phyloP scores from a whole-genome alignment of 2,888 invertebrate species.

The Drosophila nr. perissopoda region DNA sequence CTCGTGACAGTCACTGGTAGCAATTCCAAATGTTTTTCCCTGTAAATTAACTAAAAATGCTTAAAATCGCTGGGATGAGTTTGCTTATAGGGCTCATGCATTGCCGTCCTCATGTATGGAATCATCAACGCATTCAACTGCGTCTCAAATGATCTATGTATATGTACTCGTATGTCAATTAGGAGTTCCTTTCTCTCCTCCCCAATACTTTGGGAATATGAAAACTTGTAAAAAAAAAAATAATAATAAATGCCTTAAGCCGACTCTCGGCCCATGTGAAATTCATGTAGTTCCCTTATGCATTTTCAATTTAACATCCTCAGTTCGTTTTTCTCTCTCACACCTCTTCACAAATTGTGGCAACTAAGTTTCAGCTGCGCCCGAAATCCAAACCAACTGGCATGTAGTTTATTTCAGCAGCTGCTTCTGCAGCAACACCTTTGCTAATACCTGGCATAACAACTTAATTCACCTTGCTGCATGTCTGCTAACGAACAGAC shows the following conservation, averaged over 20 bases:
- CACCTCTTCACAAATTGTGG: conserved; percentile 16
- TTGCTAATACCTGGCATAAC: conserved; percentile 75
- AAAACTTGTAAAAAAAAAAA: background rate
- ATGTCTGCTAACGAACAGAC: conserved; percentile 58
- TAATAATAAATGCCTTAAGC: background rate
- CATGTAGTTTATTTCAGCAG: conserved; percentile 36
- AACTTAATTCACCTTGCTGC: conserved; percentile 71
- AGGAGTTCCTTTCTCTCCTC: conserved; percentile 5
- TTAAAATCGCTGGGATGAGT: conserved; percentile 80
- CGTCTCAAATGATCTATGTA: conserved; percentile 52
- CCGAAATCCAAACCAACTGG: conserved; percentile 41
- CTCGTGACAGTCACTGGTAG: conserved; percentile 47
- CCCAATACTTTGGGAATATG: background rate
- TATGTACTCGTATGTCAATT: conserved; percentile 25
- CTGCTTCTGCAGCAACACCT: conserved; percentile 63
- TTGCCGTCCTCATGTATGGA: conserved; percentile 40
- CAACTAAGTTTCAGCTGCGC: conserved; percentile 42
- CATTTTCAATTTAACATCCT: conserved; percentile 24
- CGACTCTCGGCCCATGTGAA: background rate
- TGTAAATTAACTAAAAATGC: conserved; percentile 84
- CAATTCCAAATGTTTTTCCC: conserved; percentile 81
- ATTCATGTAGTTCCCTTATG: conserved; percentile 18
- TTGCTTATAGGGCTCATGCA: conserved; percentile 76
- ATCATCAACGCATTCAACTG: conserved; percentile 59
- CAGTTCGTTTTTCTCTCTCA: background rate